Evolutionary conservation across 2,888 invertebrate species (phyloP), one percentile per base, ranked within the genome.

Genomic region (Drepanosiphum platanoidis): DNA sequence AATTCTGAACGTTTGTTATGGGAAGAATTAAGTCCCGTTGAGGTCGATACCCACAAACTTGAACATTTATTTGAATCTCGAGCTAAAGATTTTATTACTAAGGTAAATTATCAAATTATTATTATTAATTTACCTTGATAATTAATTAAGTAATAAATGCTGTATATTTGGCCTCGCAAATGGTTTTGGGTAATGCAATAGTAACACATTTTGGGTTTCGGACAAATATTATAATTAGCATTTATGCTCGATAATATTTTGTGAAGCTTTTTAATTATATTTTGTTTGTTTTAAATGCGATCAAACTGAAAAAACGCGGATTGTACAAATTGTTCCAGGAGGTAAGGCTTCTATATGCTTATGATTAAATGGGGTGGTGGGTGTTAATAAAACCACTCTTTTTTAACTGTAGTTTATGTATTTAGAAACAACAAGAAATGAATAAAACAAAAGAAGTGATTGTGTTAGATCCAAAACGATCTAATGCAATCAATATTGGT

Each of bases 401-500:
- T 77, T 77, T 66, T 84, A 27, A 77, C n/a, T 30, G 11, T 30
- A n/a, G 13, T 13, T 80, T 22, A 46, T 32, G 30, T 42, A 61
- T 86, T 87, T 90, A 95, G 95, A 95, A 95, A 91, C 94, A 95
- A 91, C 94, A 94, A 91, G 95, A 95, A 89, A 91, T 94, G 90
- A 94, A 94, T 89, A 95, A 95, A 89, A 96, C 94, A 90, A 96
- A 96, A 89, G 96, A 97, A 90, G 93, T 97, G 87, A 95, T 98
- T 86, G 98, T 99, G 66, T 91, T 99, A 90, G 97, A 98, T 90
- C 95, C 97, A 72, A 99, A 99, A 90, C 92, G 99, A 87, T 99
- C 99, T 11, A 99, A 99, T 90, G 98, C 98, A 68, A 99, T 99
- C 88, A 99, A 99, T 90, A 99, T 99, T 88, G 98, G 98, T 27